Evolutionary conservation across 1,140 invertebrate species (phyloP).

Genomic region (Trichonephila inaurata): DNA sequence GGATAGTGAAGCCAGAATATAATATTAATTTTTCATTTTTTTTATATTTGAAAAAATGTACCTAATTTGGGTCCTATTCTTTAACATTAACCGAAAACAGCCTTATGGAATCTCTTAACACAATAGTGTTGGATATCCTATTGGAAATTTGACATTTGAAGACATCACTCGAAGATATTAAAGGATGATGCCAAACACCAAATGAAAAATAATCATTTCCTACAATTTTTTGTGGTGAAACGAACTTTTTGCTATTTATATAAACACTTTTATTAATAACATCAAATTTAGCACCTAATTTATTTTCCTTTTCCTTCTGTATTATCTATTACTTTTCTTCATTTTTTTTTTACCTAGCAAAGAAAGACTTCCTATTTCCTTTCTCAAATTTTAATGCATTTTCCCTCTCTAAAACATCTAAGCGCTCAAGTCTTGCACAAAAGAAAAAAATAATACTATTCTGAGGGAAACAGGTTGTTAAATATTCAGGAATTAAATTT

Average conservation of each 20-base stretch:
- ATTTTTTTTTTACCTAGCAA: background rate
- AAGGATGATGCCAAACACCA: too few relatives aligned
- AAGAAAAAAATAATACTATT: background rate
- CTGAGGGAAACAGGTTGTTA: background rate
- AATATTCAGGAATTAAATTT: background rate
- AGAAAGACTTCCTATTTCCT: background rate
- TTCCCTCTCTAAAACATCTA: background rate
- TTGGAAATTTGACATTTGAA: too few relatives aligned
- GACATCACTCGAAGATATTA: too few relatives aligned
- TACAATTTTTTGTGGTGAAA: background rate
- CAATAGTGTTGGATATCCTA: too few relatives aligned
- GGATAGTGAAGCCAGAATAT: too few relatives aligned
- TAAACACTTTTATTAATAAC: background rate
- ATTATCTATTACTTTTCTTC: background rate
- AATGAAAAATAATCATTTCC: too few relatives aligned
- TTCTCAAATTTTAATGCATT: background rate
- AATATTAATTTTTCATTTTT: too few relatives aligned
- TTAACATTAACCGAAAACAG: too few relatives aligned
- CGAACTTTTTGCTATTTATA: background rate
- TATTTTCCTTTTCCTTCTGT: background rate
- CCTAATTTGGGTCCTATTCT: too few relatives aligned
- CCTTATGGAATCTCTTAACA: too few relatives aligned
- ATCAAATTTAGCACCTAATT: background rate
- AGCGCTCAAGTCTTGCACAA: background rate
- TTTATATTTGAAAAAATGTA: too few relatives aligned